These are phyloP conservation scores for Ichneumoninae sp. DNA, from an alignment of 2,888 invertebrate species.

Conservation along the genomic window DNA sequence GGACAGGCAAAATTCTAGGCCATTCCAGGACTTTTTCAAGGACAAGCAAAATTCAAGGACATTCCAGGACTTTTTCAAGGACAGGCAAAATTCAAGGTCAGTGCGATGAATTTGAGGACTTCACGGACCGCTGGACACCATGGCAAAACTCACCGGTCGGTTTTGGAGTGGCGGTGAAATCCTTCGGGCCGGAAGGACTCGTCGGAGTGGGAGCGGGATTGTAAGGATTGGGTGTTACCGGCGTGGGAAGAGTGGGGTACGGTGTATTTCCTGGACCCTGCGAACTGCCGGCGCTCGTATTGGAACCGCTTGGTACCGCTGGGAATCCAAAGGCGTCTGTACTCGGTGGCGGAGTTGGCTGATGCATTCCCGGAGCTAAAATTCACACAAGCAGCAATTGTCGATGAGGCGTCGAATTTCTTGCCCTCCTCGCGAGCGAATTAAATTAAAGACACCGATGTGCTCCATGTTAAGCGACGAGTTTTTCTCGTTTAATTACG, in stretches of 20 bases:
- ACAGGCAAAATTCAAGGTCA: too few species aligned
- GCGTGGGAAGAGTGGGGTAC: slow-evolving; percentile 68
- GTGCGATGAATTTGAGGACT: too few species aligned
- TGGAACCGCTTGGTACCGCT: slow-evolving; percentile 71
- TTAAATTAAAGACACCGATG: slow-evolving; percentile 15
- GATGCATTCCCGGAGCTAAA: slow-evolving; percentile 45
- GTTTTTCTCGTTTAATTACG: not conserved
- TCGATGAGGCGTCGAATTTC: slow-evolving; percentile 7
- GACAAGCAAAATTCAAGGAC: too few species aligned
- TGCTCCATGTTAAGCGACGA: slow-evolving; percentile 5
- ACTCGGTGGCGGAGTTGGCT: slow-evolving; percentile 70
- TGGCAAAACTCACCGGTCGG: slow-evolving; percentile 71
- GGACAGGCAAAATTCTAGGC: too few species aligned
- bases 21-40: too few species aligned
- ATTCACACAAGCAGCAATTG: slow-evolving; percentile 42
- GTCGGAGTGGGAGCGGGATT: slow-evolving; percentile 78
- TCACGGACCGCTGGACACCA: not conserved
- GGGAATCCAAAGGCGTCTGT: slow-evolving; percentile 75
- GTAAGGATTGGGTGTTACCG: slow-evolving; percentile 73
- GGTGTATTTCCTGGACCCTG: slow-evolving; percentile 50
- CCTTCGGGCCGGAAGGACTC: slow-evolving; percentile 59
- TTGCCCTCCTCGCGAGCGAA: slow-evolving; percentile 12
- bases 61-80: too few species aligned
- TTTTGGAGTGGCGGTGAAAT: slow-evolving; percentile 57
- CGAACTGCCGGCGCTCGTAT: slow-evolving; percentile 17